Evolutionary conservation across 2,797 vertebrate species (phyloP).

Genomic region (Lacerta bilineata): DNA sequence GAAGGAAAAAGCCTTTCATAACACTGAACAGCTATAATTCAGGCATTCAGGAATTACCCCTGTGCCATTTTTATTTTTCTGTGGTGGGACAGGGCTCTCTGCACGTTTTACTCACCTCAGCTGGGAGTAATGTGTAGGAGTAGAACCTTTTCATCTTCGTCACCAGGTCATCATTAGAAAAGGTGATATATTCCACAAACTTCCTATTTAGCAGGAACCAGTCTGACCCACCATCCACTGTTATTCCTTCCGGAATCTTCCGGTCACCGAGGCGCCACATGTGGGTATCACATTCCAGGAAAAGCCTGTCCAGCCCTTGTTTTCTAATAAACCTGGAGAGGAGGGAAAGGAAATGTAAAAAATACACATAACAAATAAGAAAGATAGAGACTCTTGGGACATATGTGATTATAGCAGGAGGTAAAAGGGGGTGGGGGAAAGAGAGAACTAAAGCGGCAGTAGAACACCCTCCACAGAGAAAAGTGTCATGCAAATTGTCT

Average conservation of each 20-base stretch:
- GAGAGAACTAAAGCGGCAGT: not conserved
- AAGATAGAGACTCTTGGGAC: not conserved
- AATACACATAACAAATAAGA: not conserved
- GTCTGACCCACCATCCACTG: conserved; percentile 95
- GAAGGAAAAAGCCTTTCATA: not conserved
- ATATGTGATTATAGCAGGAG: not conserved
- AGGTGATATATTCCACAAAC: conserved; percentile 95
- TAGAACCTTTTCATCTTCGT: conserved; percentile 97
- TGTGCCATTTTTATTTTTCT: not conserved
- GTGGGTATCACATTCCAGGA: conserved; percentile 96
- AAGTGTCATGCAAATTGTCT: not conserved
- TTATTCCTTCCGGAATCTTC: conserved; percentile 94
- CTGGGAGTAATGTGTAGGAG: conserved; percentile 93
- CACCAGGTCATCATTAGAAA: conserved; percentile 92
- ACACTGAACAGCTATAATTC: not conserved
- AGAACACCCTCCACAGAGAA: too few species aligned
- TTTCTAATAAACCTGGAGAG: conserved; percentile 93
- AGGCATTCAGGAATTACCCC: too few species aligned
- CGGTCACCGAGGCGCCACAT: conserved; percentile 99
- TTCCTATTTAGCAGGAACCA: conserved; percentile 97
- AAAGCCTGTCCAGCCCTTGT: conserved; percentile 95
- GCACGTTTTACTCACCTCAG: conserved; percentile 84
- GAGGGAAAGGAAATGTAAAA: not conserved
- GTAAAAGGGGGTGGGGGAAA: not conserved
- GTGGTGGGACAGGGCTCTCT: conserved; percentile 17